Evolutionary conservation across 2,797 vertebrate genomes (phyloP), one percentile per base, ranked within the genome.

Genomic region (Eupleurogrammus muticus): DNA sequence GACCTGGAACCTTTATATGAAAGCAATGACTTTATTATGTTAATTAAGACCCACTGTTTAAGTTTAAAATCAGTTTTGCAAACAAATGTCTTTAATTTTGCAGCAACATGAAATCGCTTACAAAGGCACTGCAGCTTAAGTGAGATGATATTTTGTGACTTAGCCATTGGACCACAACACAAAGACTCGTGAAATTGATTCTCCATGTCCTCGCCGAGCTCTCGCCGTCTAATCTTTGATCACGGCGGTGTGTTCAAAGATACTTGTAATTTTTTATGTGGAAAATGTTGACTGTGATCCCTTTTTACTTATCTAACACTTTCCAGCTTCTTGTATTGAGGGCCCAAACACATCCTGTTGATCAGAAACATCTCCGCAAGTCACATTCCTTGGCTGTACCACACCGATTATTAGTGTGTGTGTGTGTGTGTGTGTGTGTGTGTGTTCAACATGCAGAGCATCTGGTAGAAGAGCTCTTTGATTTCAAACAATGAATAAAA

Each of bases 351-450:
- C 58, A 42, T 48, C 24, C 35, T 28, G 52, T 66, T 70, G 75
- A 81, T 80, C 58, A 64, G 70, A 82, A 79, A 73, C 47, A 53
- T 80, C 81, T 80, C 56, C 77, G 61, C 55, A 55, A 7, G 61
- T 81, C 61, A 55, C 55, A 79, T 79, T 82, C 52, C 65, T 72
- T 64, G 59, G 64, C 58, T 24, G 42, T 9, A 49, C 20, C 57
- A 75, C 52, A 70, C 54, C 67, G 66, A 80, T 80, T 79, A 85
- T 80, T 73, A 80, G 56, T 68, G n/a, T n/a, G n/a, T n/a, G n/a
- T n/a, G n/a, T n/a, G n/a, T n/a, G n/a, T n/a, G n/a, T n/a, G n/a
- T n/a, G n/a, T n/a, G n/a, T 64, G 67, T 16, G 71, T 54, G 66
- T 77, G 79, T 35, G 35, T 73, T 57, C 5, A 7, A 77, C 36